Conservation (phyloP, 2,113 vertebrate species). For the Rhadina sibilatrix region DNA sequence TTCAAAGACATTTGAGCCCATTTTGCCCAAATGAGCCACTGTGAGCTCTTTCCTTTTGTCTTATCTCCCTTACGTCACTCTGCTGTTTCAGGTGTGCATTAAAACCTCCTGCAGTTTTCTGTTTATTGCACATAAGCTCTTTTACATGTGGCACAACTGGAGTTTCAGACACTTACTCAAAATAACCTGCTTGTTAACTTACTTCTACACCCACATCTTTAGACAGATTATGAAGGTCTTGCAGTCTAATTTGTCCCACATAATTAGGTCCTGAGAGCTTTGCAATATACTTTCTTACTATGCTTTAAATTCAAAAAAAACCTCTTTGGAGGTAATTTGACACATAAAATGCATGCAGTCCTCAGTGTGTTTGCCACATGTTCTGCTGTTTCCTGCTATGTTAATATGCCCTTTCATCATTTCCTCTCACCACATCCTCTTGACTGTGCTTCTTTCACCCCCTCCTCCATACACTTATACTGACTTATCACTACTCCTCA, state of each 20-base stretch:
- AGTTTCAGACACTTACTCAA: constrained; percentile 24
- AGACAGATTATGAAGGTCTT: constrained; percentile 51
- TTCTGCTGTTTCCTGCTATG: constrained; percentile 55
- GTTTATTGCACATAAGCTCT: constrained; percentile 7
- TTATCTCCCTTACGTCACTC: not conserved
- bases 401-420: constrained; percentile 50
- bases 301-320: constrained; percentile 27
- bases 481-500: not conserved
- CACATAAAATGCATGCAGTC: constrained; percentile 13
- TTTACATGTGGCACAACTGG: not conserved
- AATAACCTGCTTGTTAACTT: constrained; percentile 31
- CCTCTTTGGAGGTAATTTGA: constrained; percentile 33
- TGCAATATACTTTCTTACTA: constrained; percentile 28
- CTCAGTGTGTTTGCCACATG: constrained; percentile 50
- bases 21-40: not conserved
- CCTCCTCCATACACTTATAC: not conserved
- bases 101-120: not conserved
- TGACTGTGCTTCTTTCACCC: not conserved
- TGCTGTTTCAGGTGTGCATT: not conserved
- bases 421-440: constrained; percentile 49
- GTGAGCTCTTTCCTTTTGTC: not conserved
- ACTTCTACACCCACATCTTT: constrained; percentile 13
- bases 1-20: not conserved
- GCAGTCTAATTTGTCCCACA: constrained; percentile 52
- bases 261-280: constrained; percentile 65